Evolutionary conservation across 1,140 invertebrate genomes (phyloP).

Genomic region (Drosophila sp.): DNA sequence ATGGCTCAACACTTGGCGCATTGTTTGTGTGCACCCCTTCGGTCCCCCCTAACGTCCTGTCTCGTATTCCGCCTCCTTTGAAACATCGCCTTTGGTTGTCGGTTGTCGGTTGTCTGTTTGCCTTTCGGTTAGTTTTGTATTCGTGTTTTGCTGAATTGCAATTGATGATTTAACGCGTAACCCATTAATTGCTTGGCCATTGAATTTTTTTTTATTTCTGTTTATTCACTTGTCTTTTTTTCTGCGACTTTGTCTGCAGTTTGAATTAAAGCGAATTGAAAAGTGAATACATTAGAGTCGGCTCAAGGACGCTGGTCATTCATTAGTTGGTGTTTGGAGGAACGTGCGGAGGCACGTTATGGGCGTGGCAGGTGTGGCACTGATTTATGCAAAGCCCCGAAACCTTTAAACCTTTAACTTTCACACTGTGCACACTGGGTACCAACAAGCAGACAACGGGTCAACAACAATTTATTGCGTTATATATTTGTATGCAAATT

Average conservation of each 20-base stretch:
- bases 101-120: slow-evolving; percentile 27
- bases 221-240: neutral
- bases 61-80: neutral
- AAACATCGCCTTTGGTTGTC: neutral
- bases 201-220: slow-evolving; percentile 19
- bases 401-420: slow-evolving; percentile 12
- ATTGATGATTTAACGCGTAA: slow-evolving; percentile 63
- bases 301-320: slow-evolving; percentile 46
- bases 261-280: slow-evolving; percentile 24
- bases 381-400: slow-evolving; percentile 64
- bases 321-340: neutral
- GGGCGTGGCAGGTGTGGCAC: slow-evolving; percentile 35
- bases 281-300: slow-evolving; percentile 57
- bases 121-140: slow-evolving; percentile 41
- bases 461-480: slow-evolving; percentile 48
- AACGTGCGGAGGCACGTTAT: neutral
- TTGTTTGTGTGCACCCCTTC: slow-evolving; percentile 34
- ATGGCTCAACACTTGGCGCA: slow-evolving; percentile 47
- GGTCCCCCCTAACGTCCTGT: slow-evolving; percentile 3
- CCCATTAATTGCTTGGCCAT: slow-evolving; percentile 58
- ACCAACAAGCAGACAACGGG: slow-evolving; percentile 30
- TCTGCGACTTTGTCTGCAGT: slow-evolving; percentile 9
- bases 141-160: slow-evolving; percentile 49
- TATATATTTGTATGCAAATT: slow-evolving; percentile 54
- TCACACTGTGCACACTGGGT: neutral